A percentile compares a stretch with the other conserved stretches of the same genome.
Evolutionary conservation across 2,888 invertebrate species (phyloP).

Genomic region (Schizotus pectinicornis): DNA sequence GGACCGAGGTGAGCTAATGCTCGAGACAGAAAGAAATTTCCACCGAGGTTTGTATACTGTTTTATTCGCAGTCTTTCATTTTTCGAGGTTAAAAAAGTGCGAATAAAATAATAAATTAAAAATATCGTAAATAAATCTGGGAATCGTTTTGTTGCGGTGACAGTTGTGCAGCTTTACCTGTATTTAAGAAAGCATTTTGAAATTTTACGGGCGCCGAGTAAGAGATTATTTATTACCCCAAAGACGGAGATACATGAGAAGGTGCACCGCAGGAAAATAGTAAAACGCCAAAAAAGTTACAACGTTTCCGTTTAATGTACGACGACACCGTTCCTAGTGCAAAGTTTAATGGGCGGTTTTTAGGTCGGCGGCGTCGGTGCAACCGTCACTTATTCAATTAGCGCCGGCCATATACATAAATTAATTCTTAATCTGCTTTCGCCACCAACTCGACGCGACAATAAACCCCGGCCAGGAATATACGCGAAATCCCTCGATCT

Average conservation of each 20-base stretch:
- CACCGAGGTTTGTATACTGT: too few species aligned
- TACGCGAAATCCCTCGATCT: neutral
- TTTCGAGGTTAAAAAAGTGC: too few species aligned
- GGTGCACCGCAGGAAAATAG: too few species aligned
- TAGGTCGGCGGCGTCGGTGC: neutral
- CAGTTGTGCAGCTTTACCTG: constrained; percentile 4
- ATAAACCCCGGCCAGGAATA: too few species aligned
- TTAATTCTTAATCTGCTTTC: too few species aligned
- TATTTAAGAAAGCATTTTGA: constrained; percentile 1
- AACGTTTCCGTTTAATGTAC: too few species aligned
- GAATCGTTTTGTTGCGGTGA: constrained; percentile 13
- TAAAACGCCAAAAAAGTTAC: too few species aligned
- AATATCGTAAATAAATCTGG: constrained; percentile 24
- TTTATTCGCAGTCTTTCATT: too few species aligned
- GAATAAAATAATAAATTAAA: constrained; percentile 22
- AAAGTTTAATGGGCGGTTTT: neutral
- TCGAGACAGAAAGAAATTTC: too few species aligned
- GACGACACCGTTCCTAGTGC: too few species aligned
- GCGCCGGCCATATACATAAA: too few species aligned
- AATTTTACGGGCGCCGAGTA: constrained; percentile 5
- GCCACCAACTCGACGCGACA: neutral
- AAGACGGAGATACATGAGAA: neutral
- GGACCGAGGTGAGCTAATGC: too few species aligned
- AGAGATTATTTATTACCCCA: constrained; percentile 3
- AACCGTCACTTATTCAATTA: neutral